Base-by-base conservation (phyloP, 2,113 vertebrate species). In the Trinectes maculatus region DNA sequence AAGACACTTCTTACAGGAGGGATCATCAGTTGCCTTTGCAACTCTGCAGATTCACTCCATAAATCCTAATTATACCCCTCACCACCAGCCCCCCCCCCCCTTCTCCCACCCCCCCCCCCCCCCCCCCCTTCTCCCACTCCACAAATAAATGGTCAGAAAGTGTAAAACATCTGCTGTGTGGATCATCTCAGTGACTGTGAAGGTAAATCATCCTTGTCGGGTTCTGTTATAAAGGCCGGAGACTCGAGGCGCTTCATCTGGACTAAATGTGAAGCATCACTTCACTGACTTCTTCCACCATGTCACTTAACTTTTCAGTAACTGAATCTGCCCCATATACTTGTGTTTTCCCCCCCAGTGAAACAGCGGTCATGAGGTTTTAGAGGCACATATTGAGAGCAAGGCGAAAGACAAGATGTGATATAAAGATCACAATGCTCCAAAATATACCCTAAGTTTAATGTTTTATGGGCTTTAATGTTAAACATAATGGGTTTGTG, bases 91-190 rank as follows among this genome's bases (percentile, higher is more conserved):
- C 76, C 73, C 69, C 49, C 39, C 67, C 22, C 94, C 92, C 92
- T 91, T 87, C 92, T n/a, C n/a, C n/a, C n/a, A n/a, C 77, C n/a
- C n/a, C 37, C 48, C 73, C 73, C 65, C 46, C 39, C 77, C 22
- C 43, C 43, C 73, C 69, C 46, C 36, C 75, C 21, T 51, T 64
- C 42, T 57, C 61, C 72, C 48, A 68, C 87, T 84, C 79, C 92
- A 94, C 95, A 98, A 96, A 96, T 95, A 96, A 96, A 96, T 95
- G 95, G 95, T 96, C 95, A 98, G 95, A 96, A 97, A 96, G 96
- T 96, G 95, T 94, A 96, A 95, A 97, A 96, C 96, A 98, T 96
- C 96, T 97, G 96, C 95, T 95, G 93, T 91, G 92, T 91, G 93
- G 94, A 96, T 96, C 94, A 96, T 95, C 95, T 96, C 95, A 91